Conservation (phyloP, 2,888 invertebrate species). For the Dinocampus coccinellae region DNA sequence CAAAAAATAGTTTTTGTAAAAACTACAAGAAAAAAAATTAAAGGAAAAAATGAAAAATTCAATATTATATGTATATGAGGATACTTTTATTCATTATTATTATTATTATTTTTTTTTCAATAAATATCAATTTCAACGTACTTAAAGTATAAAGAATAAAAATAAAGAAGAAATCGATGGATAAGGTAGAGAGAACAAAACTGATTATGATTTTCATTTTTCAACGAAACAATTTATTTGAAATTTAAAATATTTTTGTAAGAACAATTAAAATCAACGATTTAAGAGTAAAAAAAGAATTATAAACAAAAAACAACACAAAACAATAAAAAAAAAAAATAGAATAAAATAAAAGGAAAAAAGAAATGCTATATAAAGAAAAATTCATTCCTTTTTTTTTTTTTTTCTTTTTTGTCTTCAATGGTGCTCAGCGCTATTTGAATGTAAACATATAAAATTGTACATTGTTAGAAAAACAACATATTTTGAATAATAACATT, state of each 20-base stretch:
- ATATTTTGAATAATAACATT: constrained; percentile 62
- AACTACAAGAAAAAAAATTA: background rate
- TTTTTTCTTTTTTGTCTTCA: background rate
- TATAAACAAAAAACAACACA: constrained; percentile 2
- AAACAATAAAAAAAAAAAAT: background rate
- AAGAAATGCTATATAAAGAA: no score
- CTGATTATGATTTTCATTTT: constrained; percentile 23
- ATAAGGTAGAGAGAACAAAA: constrained; percentile 20
- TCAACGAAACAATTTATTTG: constrained; percentile 32
- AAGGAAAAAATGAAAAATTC: background rate
- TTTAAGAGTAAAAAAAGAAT: background rate
- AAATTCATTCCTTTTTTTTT: no score
- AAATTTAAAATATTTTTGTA: constrained; percentile 57
- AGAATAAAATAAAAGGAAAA: background rate
- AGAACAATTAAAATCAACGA: constrained; percentile 39
- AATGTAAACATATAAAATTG: constrained; percentile 28
- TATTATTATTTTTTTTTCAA: background rate
- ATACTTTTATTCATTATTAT: background rate
- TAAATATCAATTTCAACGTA: constrained; percentile 23
- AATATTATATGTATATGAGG: no score
- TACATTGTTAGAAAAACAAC: constrained; percentile 50
- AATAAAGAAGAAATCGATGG: constrained; percentile 11
- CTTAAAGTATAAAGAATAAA: constrained; percentile 8
- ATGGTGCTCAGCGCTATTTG: background rate
- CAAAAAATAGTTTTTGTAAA: background rate